Percentiles rank a stretch among this genome's conserved stretches.
Evolutionary conservation across 2,888 invertebrate species (phyloP).

Genomic region (Kuschelorhynchus macadamiae): DNA sequence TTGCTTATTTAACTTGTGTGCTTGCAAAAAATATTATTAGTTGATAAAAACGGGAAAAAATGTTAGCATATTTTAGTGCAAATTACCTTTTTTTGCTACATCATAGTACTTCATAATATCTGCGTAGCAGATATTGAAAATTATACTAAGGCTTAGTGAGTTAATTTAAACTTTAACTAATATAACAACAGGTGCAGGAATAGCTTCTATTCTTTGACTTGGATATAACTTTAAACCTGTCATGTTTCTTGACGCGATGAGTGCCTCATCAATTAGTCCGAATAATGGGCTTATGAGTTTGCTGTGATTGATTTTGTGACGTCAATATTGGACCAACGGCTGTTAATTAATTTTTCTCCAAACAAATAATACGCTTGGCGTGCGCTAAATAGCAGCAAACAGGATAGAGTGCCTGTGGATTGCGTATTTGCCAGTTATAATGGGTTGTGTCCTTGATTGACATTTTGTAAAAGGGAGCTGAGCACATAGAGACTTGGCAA

Average conservation of each 20-base stretch:
- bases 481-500: not conserved
- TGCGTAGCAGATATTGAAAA: too few species aligned
- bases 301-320: constrained; percentile 64
- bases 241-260: constrained; percentile 32
- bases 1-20: too few species aligned
- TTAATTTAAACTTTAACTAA: too few species aligned
- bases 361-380: constrained; percentile 37
- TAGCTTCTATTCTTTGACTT: too few species aligned
- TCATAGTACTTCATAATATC: too few species aligned
- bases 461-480: constrained; percentile 8
- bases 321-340: constrained; percentile 55
- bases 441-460: constrained; percentile 33
- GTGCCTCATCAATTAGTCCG: constrained; percentile 36
- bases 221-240: constrained; percentile 2
- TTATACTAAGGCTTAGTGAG: too few species aligned
- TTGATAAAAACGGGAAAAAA: too few species aligned
- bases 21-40: too few species aligned
- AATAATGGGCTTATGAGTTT: constrained; percentile 52
- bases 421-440: constrained; percentile 37
- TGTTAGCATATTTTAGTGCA: too few species aligned
- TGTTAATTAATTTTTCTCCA: constrained; percentile 54
- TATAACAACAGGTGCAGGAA: too few species aligned
- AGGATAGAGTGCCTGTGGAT: constrained; percentile 25
- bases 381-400: constrained; percentile 15
- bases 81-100: too few species aligned